Percentiles rank a stretch among this genome's conserved stretches.
These are phyloP conservation scores for Acrobeloides nanus DNA, from an alignment of 2,888 invertebrate genomes.

Conservation along the genomic window DNA sequence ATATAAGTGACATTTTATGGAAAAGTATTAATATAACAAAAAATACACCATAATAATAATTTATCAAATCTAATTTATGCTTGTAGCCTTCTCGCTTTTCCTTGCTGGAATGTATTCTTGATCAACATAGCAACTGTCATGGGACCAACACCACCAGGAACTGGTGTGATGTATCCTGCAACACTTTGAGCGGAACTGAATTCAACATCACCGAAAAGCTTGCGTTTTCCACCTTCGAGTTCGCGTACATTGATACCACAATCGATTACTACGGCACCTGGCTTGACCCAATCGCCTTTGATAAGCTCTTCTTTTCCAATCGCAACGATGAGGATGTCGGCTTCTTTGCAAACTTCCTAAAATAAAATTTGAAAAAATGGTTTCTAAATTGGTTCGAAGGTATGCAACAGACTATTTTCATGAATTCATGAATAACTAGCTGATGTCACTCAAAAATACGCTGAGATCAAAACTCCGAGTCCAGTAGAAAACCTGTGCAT, in stretches of 20 bases:
- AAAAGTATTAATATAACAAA: no score
- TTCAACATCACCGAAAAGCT: slow-evolving; percentile 81
- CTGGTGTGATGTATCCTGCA: slow-evolving; percentile 49
- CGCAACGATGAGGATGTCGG: slow-evolving; percentile 92
- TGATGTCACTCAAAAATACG: no score
- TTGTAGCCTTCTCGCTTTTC: slow-evolving; percentile 57
- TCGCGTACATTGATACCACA: slow-evolving; percentile 78
- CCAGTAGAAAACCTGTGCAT: no score
- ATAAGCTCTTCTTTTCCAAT: slow-evolving; percentile 84
- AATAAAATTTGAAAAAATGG: no score
- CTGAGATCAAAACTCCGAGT: no score
- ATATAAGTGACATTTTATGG: no score
- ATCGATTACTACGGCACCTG: slow-evolving; percentile 93
- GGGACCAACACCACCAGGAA: slow-evolving; percentile 62
- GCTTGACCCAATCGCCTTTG: slow-evolving; percentile 87
- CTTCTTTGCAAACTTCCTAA: slow-evolving; percentile 57
- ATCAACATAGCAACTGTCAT: slow-evolving; percentile 85
- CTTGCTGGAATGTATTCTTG: slow-evolving; percentile 80
- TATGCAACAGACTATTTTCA: no score
- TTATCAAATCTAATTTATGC: no score
- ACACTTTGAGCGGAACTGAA: slow-evolving; percentile 68
- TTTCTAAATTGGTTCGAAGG: no score
- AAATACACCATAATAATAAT: no score
- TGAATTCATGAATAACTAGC: no score
- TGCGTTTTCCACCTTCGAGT: slow-evolving; percentile 29